Conservation (phyloP, 1,140 invertebrate genomes). For the Drosophila pallidifrons region DNA sequence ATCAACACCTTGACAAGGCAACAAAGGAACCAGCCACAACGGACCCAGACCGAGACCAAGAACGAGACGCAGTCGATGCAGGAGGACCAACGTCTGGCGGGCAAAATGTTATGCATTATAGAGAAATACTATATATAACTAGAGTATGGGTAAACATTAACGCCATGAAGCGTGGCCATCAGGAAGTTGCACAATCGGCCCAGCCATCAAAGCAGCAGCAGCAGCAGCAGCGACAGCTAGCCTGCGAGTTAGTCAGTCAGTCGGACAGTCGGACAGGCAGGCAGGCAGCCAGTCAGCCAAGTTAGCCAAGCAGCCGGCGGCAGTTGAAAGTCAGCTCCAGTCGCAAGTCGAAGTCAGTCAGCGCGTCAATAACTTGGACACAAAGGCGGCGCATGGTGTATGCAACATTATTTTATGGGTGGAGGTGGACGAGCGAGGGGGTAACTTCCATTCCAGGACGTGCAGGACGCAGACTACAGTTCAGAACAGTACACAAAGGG, state of each 20-base stretch:
- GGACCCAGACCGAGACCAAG: not conserved
- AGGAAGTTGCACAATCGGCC: constrained; percentile 58
- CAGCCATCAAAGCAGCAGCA: constrained; percentile 34
- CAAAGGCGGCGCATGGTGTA: constrained; percentile 47
- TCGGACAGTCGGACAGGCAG: not conserved
- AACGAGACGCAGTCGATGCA: not conserved
- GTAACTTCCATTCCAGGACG: constrained; percentile 8
- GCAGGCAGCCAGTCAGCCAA: constrained; percentile 5
- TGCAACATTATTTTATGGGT: constrained; percentile 58
- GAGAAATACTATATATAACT: constrained; percentile 41
- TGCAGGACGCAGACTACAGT: constrained; percentile 1
- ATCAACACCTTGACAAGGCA: constrained; percentile 59
- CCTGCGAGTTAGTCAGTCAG: constrained; percentile 8
- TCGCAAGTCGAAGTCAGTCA: constrained; percentile 53
- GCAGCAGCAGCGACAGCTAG: constrained; percentile 16
- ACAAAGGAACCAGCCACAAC: constrained; percentile 45
- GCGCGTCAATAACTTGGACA: constrained; percentile 64
- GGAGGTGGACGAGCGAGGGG: constrained; percentile 21
- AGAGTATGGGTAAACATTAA: constrained; percentile 57
- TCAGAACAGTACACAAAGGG: constrained; percentile 43
- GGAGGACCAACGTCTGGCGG: constrained; percentile 27
- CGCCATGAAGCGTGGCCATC: constrained; percentile 56
- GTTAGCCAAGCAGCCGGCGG: constrained; percentile 41
- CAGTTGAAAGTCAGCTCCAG: constrained; percentile 33
- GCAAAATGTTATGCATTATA: constrained; percentile 65